phyloP scores from a whole-genome alignment of 2,797 vertebrate genomes.

The Delichon dasypus region DNA sequence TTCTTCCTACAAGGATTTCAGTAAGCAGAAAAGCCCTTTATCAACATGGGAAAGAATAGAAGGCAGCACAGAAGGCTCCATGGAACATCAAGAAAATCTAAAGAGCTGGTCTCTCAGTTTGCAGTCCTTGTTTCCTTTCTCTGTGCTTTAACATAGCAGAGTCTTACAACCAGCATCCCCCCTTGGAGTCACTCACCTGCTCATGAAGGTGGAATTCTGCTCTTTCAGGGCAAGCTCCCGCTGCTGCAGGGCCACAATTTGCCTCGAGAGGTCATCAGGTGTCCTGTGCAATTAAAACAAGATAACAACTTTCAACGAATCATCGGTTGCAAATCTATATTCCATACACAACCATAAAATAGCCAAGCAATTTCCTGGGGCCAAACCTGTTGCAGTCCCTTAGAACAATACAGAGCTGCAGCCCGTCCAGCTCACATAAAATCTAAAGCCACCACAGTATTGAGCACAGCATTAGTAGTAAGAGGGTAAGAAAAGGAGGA shows the following conservation, averaged over 20 bases:
- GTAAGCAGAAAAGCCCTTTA: not conserved
- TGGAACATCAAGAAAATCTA: not conserved
- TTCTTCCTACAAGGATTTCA: not conserved
- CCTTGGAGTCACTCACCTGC: conserved; percentile 79
- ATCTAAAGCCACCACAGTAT: not conserved
- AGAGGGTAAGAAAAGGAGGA: not conserved
- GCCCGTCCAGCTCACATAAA: not conserved
- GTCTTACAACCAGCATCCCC: not conserved
- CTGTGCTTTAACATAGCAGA: not conserved
- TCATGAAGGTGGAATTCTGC: conserved; percentile 85
- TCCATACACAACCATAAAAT: not conserved
- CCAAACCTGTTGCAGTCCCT: not conserved
- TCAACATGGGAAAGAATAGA: not conserved
- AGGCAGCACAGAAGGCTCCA: not conserved
- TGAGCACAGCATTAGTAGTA: not conserved
- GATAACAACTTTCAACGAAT: not conserved
- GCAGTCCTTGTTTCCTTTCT: not conserved
- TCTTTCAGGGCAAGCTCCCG: conserved; percentile 89
- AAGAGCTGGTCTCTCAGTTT: not conserved
- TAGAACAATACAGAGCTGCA: not conserved
- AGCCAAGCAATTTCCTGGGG: not conserved
- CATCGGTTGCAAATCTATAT: not conserved
- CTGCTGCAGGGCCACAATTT: conserved; percentile 92
- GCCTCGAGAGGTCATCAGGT: conserved; percentile 92
- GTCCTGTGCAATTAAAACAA: conserved; percentile 78